phyloP scores from a whole-genome alignment of 2,888 invertebrate genomes.

The Pardosa pseudoannulata region DNA sequence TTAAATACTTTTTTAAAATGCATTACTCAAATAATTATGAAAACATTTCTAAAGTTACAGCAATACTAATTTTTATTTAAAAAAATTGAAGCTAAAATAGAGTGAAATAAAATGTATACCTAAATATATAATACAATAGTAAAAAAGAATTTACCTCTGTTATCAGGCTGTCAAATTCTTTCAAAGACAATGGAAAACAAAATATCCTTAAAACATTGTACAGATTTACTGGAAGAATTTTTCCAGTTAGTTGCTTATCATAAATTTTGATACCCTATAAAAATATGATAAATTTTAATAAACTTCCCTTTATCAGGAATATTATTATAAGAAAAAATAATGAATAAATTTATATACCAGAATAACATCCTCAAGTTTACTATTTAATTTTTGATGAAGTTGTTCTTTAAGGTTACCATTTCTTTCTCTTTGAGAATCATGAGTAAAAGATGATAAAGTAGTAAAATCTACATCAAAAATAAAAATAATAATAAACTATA shows the following conservation, averaged over 20 bases:
- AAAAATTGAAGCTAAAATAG: too few species aligned
- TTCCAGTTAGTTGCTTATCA: slow-evolving; percentile 33
- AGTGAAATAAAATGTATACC: too few species aligned
- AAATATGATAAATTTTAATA: neutral
- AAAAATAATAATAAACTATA: neutral
- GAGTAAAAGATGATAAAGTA: neutral
- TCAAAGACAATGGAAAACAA: slow-evolving; percentile 29
- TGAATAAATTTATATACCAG: neutral
- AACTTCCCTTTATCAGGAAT: too few species aligned
- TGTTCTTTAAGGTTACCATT: neutral
- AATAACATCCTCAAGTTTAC: neutral
- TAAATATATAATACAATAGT: too few species aligned
- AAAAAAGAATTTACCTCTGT: slow-evolving; percentile 28
- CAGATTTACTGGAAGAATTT: slow-evolving; percentile 41
- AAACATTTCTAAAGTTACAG: too few species aligned
- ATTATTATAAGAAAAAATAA: neutral
- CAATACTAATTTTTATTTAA: too few species aligned
- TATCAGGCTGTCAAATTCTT: slow-evolving; percentile 30
- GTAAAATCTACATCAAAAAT: neutral
- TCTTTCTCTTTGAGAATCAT: neutral
- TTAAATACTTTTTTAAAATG: too few species aligned
- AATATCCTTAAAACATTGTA: slow-evolving; percentile 52
- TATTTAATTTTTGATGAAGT: neutral
- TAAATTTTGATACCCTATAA: slow-evolving; percentile 43
- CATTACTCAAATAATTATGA: too few species aligned